phyloP scores from a whole-genome alignment of 1,140 invertebrate species.

The Paraescarpia echinospica region DNA sequence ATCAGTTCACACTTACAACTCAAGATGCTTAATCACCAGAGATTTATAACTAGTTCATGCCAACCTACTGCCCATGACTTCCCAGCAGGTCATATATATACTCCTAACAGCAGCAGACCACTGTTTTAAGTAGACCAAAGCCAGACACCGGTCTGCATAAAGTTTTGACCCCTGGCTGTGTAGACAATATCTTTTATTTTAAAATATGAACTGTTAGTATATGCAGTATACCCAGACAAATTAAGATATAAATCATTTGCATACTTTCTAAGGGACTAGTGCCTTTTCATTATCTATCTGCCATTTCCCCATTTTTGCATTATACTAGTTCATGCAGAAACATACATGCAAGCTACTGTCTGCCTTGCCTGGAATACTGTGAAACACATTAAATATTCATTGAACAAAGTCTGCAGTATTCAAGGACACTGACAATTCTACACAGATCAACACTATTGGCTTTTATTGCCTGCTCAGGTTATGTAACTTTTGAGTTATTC shows the following conservation, averaged over 20 bases:
- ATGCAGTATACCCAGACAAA: too few species aligned
- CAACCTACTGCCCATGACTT: neutral
- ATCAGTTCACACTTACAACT: neutral
- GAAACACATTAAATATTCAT: neutral
- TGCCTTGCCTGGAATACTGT: neutral
- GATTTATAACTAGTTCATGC: neutral
- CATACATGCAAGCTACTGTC: neutral
- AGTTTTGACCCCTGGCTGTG: too few species aligned
- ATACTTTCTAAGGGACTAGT: neutral
- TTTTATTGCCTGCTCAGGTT: neutral
- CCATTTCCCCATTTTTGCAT: neutral
- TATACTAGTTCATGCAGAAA: neutral
- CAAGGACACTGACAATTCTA: neutral
- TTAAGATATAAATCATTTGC: too few species aligned
- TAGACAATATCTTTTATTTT: too few species aligned
- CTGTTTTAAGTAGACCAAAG: too few species aligned
- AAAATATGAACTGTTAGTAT: too few species aligned
- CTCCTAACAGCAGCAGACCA: too few species aligned
- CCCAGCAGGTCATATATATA: too few species aligned
- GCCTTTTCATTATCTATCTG: neutral
- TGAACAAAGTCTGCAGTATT: neutral
- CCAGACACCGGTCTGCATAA: too few species aligned
- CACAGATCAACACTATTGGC: neutral
- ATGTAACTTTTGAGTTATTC: neutral
- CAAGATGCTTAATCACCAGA: neutral